Evolutionary conservation across 2,113 vertebrate genomes (phyloP).

Genomic region (Micronycteris hirsuta): DNA sequence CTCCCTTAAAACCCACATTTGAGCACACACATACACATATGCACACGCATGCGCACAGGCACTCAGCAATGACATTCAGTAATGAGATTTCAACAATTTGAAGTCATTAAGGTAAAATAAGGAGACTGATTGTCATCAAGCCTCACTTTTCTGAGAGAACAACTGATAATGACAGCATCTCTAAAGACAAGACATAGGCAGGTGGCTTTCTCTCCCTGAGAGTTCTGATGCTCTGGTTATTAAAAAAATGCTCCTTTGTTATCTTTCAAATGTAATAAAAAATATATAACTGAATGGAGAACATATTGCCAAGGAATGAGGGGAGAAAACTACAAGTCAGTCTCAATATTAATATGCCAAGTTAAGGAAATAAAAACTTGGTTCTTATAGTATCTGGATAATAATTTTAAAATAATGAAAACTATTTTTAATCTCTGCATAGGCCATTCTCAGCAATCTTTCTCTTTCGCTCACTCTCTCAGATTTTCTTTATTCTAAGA

Average conservation of each 20-base stretch:
- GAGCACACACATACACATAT: not conserved
- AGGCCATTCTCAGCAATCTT: not conserved
- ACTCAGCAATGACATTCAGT: not conserved
- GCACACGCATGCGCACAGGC: not conserved
- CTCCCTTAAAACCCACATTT: not conserved
- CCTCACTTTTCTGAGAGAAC: not conserved
- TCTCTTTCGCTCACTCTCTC: not conserved
- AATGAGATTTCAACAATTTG: conserved; percentile 7
- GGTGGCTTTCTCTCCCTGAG: not conserved
- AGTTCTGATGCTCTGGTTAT: not conserved
- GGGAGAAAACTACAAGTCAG: not conserved
- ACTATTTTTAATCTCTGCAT: not conserved
- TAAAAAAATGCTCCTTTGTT: not conserved
- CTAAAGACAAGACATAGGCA: not conserved
- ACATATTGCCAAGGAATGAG: not conserved
- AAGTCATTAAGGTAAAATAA: not conserved
- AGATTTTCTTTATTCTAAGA: too few species aligned
- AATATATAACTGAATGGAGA: not conserved
- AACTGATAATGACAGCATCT: not conserved
- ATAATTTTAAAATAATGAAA: not conserved
- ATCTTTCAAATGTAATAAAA: not conserved
- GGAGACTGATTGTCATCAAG: not conserved
- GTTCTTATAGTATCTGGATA: not conserved
- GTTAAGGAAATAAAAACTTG: not conserved
- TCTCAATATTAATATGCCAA: not conserved